phyloP scores from a whole-genome alignment of 92 coral and sea anemone species.

The Phymanthus crucifer region DNA sequence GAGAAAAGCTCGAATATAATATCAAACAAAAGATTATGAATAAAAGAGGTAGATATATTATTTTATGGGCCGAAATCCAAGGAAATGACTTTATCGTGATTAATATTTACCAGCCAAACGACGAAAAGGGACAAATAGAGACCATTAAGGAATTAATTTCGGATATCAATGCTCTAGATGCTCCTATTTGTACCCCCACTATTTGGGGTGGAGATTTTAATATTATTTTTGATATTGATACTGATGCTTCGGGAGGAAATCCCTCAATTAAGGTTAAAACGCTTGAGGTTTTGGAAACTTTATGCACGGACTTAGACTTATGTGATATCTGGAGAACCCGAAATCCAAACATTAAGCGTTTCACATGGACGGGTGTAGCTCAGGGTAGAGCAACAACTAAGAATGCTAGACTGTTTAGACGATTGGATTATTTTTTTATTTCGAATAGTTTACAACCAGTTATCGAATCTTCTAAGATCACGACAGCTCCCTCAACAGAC shows the following conservation, averaged over 20 bases:
- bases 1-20: not conserved
- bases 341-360: slow-evolving; percentile 9
- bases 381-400: not conserved
- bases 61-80: not conserved
- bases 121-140: slow-evolving; percentile 9
- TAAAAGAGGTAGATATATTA: not conserved
- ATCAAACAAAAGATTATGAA: no score
- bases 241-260: slow-evolving; percentile 9
- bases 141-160: slow-evolving; percentile 4
- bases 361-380: slow-evolving; percentile 10
- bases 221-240: slow-evolving; percentile 2
- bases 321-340: slow-evolving; percentile 21
- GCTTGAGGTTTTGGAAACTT: not conserved
- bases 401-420: not conserved
- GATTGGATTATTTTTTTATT: slow-evolving; percentile 22
- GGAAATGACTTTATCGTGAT: slow-evolving; percentile 3
- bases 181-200: not conserved
- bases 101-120: not conserved
- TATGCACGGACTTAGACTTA: not conserved
- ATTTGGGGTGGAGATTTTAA: no score
- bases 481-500: slow-evolving; percentile 27
- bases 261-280: slow-evolving; percentile 9
- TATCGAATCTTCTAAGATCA: slow-evolving; percentile 4
- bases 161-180: not conserved
- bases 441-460: slow-evolving; percentile 21